Base-by-base conservation (phyloP, 2,113 vertebrate genomes). In the Macquaria ambigua region DNA sequence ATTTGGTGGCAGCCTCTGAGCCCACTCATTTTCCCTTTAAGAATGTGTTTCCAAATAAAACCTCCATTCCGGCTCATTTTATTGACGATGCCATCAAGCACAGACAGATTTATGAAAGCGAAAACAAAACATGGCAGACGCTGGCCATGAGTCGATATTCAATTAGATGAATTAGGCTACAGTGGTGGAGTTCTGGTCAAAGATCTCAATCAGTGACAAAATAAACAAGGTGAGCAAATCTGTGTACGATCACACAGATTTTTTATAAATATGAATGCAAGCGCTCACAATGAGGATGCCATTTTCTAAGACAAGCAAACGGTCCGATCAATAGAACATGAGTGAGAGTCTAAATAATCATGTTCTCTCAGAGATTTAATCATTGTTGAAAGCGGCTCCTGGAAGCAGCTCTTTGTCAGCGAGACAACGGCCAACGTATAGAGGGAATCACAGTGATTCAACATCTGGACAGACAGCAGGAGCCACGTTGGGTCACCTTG, bases 401-500 rank as follows among this genome's bases (percentile, higher is more conserved):
- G 46, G 15, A 68, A 21, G 64, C 37, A 9, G 66, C 75, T 68
- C 41, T 80, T 81, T 91, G 78, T 80, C 79, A 82, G 50, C 2
- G 2, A 87, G 53, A 91, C 79, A 83, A 89, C 76, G 81, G 73
- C 50, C 31, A 15, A 48, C 15, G 34, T 37, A 73, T 4, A 28
- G 56, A 84, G 55, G 43, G 74, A 56, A 81, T 80, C 73, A 7
- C 72, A 41, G 79, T 1, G 72, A 84, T 79, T 79, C 79, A 90
- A 90, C 90, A 93, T 91, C 89, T 91, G 90, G 68, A 79, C 21
- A 8, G 79, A 79, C 85, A 70, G 84, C 83, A 75, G 68, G 85
- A 84, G 69, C 37, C 78, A 55, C 21, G 11, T 28, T 18, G 79
- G 91, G 93, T 94, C 92, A 92, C 90, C 90, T 91, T 87, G 91